Conservation (phyloP, 2,797 vertebrate genomes). For the Chiroxiphia lanceolata region DNA sequence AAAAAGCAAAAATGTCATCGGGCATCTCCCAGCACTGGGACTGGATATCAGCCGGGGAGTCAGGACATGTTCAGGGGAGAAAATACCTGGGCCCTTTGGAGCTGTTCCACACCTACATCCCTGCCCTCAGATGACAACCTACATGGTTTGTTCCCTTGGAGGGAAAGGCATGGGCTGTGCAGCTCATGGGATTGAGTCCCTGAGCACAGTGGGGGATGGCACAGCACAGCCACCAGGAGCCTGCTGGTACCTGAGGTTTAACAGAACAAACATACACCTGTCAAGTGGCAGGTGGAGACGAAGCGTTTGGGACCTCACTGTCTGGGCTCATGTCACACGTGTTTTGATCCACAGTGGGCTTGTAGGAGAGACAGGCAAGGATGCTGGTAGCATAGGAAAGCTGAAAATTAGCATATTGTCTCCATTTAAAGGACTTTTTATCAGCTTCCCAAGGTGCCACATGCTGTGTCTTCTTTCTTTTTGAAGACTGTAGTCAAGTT, state of each 20-base stretch:
- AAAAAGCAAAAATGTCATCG: background rate
- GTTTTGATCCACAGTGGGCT: background rate
- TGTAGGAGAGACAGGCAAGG: background rate
- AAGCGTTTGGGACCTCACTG: background rate
- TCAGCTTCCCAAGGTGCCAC: background rate
- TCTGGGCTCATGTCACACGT: rapidly evolving
- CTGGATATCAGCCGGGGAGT: background rate
- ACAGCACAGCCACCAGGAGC: rapidly evolving
- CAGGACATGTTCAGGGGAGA: background rate
- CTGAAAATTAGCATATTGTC: background rate
- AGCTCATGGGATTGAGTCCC: background rate
- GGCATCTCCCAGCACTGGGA: background rate
- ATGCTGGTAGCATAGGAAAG: background rate
- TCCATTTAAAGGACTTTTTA: background rate
- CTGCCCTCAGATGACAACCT: background rate
- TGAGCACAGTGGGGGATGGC: rapidly evolving
- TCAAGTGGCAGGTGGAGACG: background rate
- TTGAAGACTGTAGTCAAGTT: background rate
- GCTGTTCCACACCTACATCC: background rate
- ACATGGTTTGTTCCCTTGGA: rapidly evolving
- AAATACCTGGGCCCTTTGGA: background rate
- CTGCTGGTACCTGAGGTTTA: background rate
- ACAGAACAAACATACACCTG: background rate
- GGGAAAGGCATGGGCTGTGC: background rate
- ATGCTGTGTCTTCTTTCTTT: background rate